Percentiles rank a stretch among this genome's conserved stretches.
These are phyloP conservation scores for Muscina levida DNA, from an alignment of 2,888 invertebrate species.

Conservation along the genomic window DNA sequence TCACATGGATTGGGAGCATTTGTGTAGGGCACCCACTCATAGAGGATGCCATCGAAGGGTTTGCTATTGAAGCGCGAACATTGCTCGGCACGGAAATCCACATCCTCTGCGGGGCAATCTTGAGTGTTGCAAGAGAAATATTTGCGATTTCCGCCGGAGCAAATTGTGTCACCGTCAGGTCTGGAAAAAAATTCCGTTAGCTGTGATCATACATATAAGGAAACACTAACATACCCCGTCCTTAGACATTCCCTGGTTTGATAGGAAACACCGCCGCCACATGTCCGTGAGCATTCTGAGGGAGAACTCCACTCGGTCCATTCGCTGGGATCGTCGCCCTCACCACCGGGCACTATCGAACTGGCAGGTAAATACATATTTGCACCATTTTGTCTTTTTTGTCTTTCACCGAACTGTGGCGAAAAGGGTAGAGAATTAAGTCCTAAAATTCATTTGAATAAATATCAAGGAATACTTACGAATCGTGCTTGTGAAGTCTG, in stretches of 20 bases:
- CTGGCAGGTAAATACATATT: constrained; percentile 87
- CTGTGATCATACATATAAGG: background rate
- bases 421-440: background rate
- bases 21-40: constrained; percentile 94
- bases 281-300: constrained; percentile 92
- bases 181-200: constrained; percentile 77
- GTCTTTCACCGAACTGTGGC: constrained; percentile 84
- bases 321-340: constrained; percentile 83
- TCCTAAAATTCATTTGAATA: background rate
- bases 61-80: constrained; percentile 91
- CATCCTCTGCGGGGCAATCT: constrained; percentile 89
- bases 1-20: constrained; percentile 95
- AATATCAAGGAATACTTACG: constrained; percentile 81
- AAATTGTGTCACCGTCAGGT: constrained; percentile 83
- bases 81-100: constrained; percentile 93
- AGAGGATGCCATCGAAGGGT: constrained; percentile 89
- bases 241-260: constrained; percentile 89
- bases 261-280: constrained; percentile 95
- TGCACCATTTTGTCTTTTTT: constrained; percentile 89
- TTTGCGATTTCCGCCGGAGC: constrained; percentile 89
- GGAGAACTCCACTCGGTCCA: constrained; percentile 93
- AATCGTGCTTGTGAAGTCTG: constrained; percentile 82
- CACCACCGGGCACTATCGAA: constrained; percentile 86
- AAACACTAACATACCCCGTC: constrained; percentile 80
- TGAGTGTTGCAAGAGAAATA: constrained; percentile 96